Conservation (phyloP, 2,888 invertebrate genomes). For the Hyposoter dolosus region DNA sequence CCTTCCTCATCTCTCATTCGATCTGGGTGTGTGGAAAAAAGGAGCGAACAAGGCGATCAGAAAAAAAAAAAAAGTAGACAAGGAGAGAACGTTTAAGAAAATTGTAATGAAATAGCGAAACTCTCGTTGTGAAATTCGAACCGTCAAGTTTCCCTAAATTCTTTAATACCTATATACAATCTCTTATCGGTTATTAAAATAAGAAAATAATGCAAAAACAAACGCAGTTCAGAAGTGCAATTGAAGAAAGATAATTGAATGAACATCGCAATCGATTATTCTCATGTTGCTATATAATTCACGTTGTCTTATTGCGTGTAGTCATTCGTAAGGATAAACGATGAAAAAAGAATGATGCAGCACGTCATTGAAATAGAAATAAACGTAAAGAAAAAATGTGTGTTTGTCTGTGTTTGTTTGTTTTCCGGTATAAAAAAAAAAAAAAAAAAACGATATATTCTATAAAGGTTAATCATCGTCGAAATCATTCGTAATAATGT, state of each 20-base stretch:
- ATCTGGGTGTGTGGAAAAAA: background rate
- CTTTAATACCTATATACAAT: conserved; percentile 36
- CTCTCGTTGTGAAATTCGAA: conserved; percentile 34
- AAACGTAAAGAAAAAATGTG: background rate
- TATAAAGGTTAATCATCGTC: background rate
- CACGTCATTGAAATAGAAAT: background rate
- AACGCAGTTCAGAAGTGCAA: conserved; percentile 54
- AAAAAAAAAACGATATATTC: background rate
- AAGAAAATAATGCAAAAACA: conserved; percentile 60
- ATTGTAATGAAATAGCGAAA: conserved; percentile 64
- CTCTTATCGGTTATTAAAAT: conserved; percentile 61
- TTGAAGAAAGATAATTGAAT: conserved; percentile 45
- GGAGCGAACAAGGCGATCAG: conserved; percentile 12
- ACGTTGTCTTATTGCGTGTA: conserved; percentile 26
- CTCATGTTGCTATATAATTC: conserved; percentile 33
- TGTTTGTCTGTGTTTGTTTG: background rate
- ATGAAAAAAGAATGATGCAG: background rate
- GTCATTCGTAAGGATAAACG: background rate
- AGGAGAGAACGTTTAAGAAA: conserved; percentile 27
- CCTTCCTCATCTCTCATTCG: background rate
- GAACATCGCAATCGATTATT: conserved; percentile 49
- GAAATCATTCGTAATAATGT: conserved; percentile 9
- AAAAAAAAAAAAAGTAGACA: background rate
- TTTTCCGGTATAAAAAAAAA: too few species aligned
- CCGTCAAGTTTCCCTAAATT: conserved; percentile 42